Conservation (phyloP, 2,113 vertebrate genomes). For the Dipodomys ordii region DNA sequence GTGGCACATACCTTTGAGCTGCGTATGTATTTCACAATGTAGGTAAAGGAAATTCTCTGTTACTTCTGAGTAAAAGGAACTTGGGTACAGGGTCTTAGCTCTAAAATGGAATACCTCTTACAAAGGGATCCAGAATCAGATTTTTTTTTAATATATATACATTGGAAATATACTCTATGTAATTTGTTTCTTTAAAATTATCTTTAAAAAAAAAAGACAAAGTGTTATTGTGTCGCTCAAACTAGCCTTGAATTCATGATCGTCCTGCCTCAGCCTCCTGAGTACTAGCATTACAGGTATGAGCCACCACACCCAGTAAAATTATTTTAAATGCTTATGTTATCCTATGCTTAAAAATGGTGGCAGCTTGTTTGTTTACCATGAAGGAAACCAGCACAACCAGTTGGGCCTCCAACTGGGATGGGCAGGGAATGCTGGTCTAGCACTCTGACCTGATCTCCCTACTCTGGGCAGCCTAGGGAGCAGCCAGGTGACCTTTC, state of each 20-base stretch:
- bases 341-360: conserved; percentile 42
- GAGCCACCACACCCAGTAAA: too few relatives aligned
- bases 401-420: not conserved
- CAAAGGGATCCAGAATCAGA: not conserved
- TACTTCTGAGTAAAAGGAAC: not conserved
- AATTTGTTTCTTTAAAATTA: not conserved
- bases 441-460: not conserved
- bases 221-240: too few relatives aligned
- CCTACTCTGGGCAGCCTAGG: not conserved
- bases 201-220: not conserved
- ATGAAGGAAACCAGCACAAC: not conserved
- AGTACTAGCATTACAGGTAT: too few relatives aligned
- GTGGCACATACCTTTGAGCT: not conserved
- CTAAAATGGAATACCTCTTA: not conserved
- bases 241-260: too few relatives aligned
- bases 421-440: not conserved
- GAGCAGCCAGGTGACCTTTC: not conserved
- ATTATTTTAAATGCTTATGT: not conserved
- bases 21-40: not conserved
- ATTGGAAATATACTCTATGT: not conserved
- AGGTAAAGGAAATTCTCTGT: not conserved
- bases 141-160: not conserved
- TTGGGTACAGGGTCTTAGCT: not conserved
- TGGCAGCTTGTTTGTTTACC: conserved; percentile 11
- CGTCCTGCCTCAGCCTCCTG: too few relatives aligned